Base-by-base conservation (phyloP, 2,888 invertebrate genomes). In the Carterocephalus palaemon region DNA sequence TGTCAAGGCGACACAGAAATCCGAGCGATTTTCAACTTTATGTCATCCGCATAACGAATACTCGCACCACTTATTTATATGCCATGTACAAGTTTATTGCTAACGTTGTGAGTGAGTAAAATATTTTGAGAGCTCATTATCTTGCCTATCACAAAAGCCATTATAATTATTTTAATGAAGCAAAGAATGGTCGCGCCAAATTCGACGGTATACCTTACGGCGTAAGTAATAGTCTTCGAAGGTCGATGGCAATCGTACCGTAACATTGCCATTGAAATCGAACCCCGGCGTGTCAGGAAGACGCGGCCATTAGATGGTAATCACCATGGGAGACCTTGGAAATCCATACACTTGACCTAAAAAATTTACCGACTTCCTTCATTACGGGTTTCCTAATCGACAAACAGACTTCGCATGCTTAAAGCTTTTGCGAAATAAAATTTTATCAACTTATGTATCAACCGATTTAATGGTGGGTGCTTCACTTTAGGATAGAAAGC, bases 1-100 rank as follows among this genome's bases (percentile, higher is more conserved):
- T 70, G 73, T 70, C 73, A 76, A 75, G 72, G 72, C 51, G 51
- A 46, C n/a, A 7, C 19, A 17, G 7, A 5, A 20, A 19, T 17
- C n/a, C 41, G 28, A 15, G 19, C 37, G 23, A 56, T 38, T 46
- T 17, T 48, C 43, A 40, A 51, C 54, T 36, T 46, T 57, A 46
- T 39, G 1, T 7, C 36, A n/a, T 43, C 2, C n/a, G 1, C 2
- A 47, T 46, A 54, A 34, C 3, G 34, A 19, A 15, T 20, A 22
- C 20, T 16, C 5, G 31, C 32, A 43, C 8, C 36, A 9, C 10
- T 34, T 47, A 38, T 46, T 42, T 38, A 32, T 24, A 31, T 15
- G 15, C 15, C 38, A 31, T 38, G 20, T 47, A 40, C 43, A 51
- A 42, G 42, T 39, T 49, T 12, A 49, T 49, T 31, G 17, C 39